These are phyloP conservation scores for Noctua fimbriata DNA, from an alignment of 2,888 invertebrate genomes.

Conservation along the genomic window DNA sequence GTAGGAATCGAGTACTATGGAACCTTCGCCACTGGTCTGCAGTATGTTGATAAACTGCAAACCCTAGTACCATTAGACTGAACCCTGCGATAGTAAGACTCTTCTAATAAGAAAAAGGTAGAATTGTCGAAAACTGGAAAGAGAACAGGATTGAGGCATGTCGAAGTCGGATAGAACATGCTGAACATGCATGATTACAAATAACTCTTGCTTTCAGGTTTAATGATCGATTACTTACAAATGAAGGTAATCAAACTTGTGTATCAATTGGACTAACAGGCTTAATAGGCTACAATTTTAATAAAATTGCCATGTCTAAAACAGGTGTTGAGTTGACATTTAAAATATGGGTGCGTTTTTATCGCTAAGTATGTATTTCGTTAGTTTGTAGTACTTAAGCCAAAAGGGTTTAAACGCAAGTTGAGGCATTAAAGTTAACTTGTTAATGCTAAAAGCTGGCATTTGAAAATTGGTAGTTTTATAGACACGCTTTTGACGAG, in stretches of 20 bases:
- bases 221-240: neutral
- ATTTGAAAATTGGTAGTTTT: constrained; percentile 35
- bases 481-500: constrained; percentile 1
- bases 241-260: constrained; percentile 7
- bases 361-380: constrained; percentile 18
- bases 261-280: constrained; percentile 16
- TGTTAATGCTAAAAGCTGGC: constrained; percentile 22
- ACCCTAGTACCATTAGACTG: neutral
- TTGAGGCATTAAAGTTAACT: constrained; percentile 16
- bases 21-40: too few species aligned
- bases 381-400: constrained; percentile 6
- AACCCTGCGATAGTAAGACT: neutral
- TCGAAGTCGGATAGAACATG: neutral
- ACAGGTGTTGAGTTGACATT: constrained; percentile 51
- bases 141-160: neutral
- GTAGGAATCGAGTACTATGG: too few species aligned
- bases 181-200: neutral
- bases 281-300: constrained; percentile 13
- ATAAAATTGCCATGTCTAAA: constrained; percentile 17
- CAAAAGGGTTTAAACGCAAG: constrained; percentile 24
- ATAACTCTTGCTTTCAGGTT: neutral
- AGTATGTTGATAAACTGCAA: neutral
- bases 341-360: constrained; percentile 52
- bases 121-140: neutral
- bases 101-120: neutral